phyloP scores from a whole-genome alignment of 64 coral and sea anemone genomes.

The Astreopora myriophthalma region DNA sequence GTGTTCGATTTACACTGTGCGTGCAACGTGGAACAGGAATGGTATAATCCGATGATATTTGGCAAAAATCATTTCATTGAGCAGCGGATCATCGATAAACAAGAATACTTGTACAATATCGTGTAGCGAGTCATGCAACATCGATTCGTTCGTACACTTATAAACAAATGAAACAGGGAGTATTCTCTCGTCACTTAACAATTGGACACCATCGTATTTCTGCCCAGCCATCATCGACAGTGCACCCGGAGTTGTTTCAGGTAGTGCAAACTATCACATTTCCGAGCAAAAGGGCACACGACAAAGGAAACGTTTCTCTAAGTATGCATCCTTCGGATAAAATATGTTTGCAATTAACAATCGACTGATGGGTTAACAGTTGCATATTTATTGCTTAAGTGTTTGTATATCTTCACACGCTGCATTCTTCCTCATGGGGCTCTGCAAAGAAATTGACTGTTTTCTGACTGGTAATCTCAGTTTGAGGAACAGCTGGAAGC shows the following conservation, averaged over 20 bases:
- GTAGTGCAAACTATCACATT: not conserved
- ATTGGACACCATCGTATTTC: not conserved
- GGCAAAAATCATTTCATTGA: not conserved
- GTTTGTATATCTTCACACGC: too few species aligned
- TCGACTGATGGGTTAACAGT: too few species aligned
- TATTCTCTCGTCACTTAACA: too few species aligned
- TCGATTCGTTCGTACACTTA: too few species aligned
- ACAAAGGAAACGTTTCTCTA: not conserved
- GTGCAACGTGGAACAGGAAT: not conserved
- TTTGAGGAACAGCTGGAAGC: too few species aligned
- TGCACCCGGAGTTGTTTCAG: too few species aligned
- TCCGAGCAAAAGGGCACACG: not conserved
- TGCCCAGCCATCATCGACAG: not conserved
- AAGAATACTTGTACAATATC: too few species aligned
- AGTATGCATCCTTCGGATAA: not conserved
- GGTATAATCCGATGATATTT: not conserved
- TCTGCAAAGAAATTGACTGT: too few species aligned
- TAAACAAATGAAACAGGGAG: too few species aligned
- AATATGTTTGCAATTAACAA: not conserved
- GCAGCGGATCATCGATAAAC: not conserved
- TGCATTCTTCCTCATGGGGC: too few species aligned
- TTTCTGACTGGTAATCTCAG: too few species aligned
- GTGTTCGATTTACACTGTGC: not conserved
- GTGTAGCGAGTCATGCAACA: too few species aligned
- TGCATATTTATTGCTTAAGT: not conserved